These are phyloP conservation scores for Ailuropoda melanoleuca DNA, from an alignment of 2,113 vertebrate genomes.

Conservation along the genomic window DNA sequence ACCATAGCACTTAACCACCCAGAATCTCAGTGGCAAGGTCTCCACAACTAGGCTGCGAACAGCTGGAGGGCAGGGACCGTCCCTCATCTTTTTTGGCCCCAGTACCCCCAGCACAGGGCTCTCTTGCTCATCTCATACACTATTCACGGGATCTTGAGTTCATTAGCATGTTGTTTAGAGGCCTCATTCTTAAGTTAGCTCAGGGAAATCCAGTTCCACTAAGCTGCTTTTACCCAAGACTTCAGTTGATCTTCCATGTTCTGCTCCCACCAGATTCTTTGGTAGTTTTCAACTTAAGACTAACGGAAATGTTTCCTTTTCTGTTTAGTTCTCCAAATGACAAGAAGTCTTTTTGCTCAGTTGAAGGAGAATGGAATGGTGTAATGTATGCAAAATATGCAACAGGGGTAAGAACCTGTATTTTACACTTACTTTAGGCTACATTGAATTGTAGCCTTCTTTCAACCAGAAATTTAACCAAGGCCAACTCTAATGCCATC, in stretches of 20 bases:
- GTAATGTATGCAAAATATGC: conserved; percentile 96
- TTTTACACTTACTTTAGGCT: not conserved
- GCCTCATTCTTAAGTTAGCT: not conserved
- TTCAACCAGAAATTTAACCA: not conserved
- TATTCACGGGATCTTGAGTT: not conserved
- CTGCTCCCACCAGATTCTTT: not conserved
- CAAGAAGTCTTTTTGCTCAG: conserved; percentile 96
- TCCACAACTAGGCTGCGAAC: not conserved
- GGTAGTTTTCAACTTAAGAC: not conserved
- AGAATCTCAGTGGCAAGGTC: not conserved
- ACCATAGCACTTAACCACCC: not conserved
- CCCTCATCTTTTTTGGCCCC: not conserved
- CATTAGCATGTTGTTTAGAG: not conserved
- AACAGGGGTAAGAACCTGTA: conserved; percentile 90
- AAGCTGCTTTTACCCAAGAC: not conserved
- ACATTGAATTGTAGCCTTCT: not conserved
- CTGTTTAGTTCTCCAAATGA: conserved; percentile 93
- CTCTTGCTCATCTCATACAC: not conserved
- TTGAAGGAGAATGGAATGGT: conserved; percentile 99
- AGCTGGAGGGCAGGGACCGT: not conserved
- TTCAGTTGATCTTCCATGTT: not conserved
- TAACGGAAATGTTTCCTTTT: conserved; percentile 70
- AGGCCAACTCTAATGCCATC: not conserved
- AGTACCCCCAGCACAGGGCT: not conserved
- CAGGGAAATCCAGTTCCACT: not conserved